Conservation (phyloP, 1,140 invertebrate genomes). For the Hermetia illucens region DNA sequence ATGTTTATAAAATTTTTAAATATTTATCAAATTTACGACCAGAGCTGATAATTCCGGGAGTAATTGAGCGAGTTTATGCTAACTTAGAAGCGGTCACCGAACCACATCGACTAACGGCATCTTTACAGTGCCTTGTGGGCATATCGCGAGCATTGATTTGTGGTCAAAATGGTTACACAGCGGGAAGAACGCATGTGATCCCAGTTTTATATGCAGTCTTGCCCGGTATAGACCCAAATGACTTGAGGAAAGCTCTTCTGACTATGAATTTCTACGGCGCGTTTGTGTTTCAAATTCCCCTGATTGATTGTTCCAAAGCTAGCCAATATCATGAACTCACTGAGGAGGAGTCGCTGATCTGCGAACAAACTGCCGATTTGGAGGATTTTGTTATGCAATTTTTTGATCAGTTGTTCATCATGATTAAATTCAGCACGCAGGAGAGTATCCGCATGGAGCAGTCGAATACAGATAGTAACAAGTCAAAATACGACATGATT, state of each 20-base stretch:
- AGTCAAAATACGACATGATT: neutral
- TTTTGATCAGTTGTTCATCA: constrained; percentile 57
- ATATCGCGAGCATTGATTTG: constrained; percentile 53
- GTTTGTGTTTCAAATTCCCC: constrained; percentile 59
- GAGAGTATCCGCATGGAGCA: constrained; percentile 51
- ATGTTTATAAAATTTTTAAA: constrained; percentile 54
- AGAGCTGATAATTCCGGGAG: constrained; percentile 64
- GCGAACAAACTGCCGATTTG: constrained; percentile 65
- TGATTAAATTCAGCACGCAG: constrained; percentile 58
- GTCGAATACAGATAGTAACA: constrained; percentile 37
- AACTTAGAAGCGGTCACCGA: constrained; percentile 76
- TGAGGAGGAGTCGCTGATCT: constrained; percentile 61
- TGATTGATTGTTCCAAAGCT: constrained; percentile 72
- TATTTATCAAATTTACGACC: constrained; percentile 66
- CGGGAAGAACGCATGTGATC: constrained; percentile 66
- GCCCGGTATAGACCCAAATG: constrained; percentile 85
- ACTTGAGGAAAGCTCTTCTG: constrained; percentile 67
- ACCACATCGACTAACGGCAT: constrained; percentile 67
- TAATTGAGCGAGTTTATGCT: constrained; percentile 64
- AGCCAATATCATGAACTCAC: constrained; percentile 46
- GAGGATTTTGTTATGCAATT: constrained; percentile 83
- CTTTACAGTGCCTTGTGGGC: constrained; percentile 60
- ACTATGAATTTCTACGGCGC: constrained; percentile 66
- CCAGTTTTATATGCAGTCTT: constrained; percentile 64
- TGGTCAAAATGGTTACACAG: constrained; percentile 47